Evolutionary conservation across 1,140 invertebrate genomes (phyloP).

Genomic region (Drosophila trapezifrons): DNA sequence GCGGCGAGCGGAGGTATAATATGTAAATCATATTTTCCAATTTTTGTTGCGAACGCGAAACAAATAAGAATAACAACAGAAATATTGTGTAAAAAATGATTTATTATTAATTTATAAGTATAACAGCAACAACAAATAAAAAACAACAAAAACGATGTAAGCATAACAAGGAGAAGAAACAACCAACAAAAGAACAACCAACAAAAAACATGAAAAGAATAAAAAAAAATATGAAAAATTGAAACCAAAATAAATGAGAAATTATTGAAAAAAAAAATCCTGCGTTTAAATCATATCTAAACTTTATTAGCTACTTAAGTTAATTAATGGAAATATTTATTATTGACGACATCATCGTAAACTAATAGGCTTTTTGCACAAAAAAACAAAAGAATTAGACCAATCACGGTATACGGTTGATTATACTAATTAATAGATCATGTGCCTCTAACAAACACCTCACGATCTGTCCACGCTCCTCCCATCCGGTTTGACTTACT

Average conservation of each 20-base stretch:
- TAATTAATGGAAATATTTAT: constrained; percentile 13
- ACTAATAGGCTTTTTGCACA: constrained; percentile 4
- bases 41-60: constrained; percentile 49
- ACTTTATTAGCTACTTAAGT: constrained; percentile 8
- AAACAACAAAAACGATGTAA: constrained; percentile 58
- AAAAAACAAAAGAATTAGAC: constrained; percentile 52
- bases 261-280: constrained; percentile 59
- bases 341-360: constrained; percentile 4
- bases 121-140: constrained; percentile 48
- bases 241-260: constrained; percentile 75
- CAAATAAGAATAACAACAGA: constrained; percentile 44
- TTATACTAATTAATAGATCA: constrained; percentile 35
- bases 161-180: constrained; percentile 51
- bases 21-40: constrained; percentile 60
- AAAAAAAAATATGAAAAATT: constrained; percentile 67
- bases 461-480: constrained; percentile 31
- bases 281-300: constrained; percentile 1
- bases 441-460: constrained; percentile 17
- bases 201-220: constrained; percentile 47
- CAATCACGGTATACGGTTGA: constrained; percentile 20
- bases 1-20: constrained; percentile 25
- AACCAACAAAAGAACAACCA: constrained; percentile 60
- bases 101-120: constrained; percentile 78
- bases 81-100: constrained; percentile 81
- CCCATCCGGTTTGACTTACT: background rate